Evolutionary conservation across 2,113 vertebrate species (phyloP), one percentile per base, ranked within the genome.

Genomic region (Grantiella picta): DNA sequence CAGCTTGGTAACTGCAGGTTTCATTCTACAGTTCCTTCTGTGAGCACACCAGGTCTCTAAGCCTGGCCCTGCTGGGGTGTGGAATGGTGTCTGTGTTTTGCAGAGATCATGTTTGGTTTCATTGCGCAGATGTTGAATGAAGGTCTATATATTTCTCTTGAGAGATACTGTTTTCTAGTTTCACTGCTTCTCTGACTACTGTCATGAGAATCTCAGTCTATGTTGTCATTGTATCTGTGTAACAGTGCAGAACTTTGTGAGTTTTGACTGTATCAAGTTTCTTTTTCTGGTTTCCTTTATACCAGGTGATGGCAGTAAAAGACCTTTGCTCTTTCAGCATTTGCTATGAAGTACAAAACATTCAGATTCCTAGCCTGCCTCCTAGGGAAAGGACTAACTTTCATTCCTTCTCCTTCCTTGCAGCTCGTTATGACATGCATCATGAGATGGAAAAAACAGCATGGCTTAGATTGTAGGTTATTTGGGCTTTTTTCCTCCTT

Each of bases 271-370:
- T 45, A 49, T 31, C 83, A 78, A 42, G 31, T 65, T 90, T 92
- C 5, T 68, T 92, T 93, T 93, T 50, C 77, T 92, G 33, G 27
- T 88, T 97, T 93, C 68, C 21, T 92, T 95, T 96, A 54, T 73
- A 96, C 97, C 97, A 98, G 97, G 72, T 95, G 96, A 97, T 97
- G 97, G 97, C 98, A 98, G 97, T 97, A 98, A 97, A 97, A 85
- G 83, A 95, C 90, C 92, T 97, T 96, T 96, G 75, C 63, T 96
- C 69, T 75, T 86, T 75, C 36, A 80, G 14, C 27, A 33, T 77
- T 25, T 72, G 27, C 31, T 60, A 4, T 29, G 56, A 86, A 81
- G 16, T 12, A 40, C 24, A 77, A 89, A 89, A 28, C 38, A 61
- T 54, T 92, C 36, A 82, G 68, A 68, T 4, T 90, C 54, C 10